phyloP scores from a whole-genome alignment of 2,888 invertebrate species.

The Lacanobia oleracea region DNA sequence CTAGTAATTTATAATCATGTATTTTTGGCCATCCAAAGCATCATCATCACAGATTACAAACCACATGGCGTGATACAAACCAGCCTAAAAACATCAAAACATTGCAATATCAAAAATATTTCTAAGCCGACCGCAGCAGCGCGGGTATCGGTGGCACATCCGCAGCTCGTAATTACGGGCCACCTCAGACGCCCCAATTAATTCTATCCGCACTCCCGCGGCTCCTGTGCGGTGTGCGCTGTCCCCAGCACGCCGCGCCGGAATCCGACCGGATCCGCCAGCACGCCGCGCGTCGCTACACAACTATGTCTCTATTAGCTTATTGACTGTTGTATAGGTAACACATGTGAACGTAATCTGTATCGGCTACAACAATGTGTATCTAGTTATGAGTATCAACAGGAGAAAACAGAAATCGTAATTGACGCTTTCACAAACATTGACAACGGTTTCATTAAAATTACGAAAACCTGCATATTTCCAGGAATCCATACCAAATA shows the following conservation, averaged over 20 bases:
- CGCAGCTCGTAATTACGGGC: slow-evolving; percentile 79
- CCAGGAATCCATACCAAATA: neutral
- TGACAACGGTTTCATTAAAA: neutral
- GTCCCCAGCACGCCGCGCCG: slow-evolving; percentile 72
- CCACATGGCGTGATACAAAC: neutral
- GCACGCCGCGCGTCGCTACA: slow-evolving; percentile 51
- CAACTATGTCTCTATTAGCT: slow-evolving; percentile 52
- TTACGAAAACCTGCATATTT: neutral
- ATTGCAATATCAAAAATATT: slow-evolving; percentile 35
- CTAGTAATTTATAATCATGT: too few relatives aligned
- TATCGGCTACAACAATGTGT: neutral
- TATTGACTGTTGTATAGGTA: slow-evolving; percentile 25
- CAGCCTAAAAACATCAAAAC: neutral
- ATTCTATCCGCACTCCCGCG: slow-evolving; percentile 74
- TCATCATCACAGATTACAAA: neutral
- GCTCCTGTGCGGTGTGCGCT: slow-evolving; percentile 76
- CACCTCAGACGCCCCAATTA: slow-evolving; percentile 86
- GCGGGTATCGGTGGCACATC: slow-evolving; percentile 57
- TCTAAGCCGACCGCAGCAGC: slow-evolving; percentile 35
- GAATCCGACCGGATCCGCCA: slow-evolving; percentile 68
- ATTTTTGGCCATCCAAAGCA: neutral
- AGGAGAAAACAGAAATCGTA: neutral
- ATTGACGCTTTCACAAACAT: neutral
- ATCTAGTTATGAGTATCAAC: neutral
- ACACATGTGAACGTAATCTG: neutral